Evolutionary conservation across 2,113 vertebrate species (phyloP), one percentile per base, ranked within the genome.

Genomic region (Cacatua alba): DNA sequence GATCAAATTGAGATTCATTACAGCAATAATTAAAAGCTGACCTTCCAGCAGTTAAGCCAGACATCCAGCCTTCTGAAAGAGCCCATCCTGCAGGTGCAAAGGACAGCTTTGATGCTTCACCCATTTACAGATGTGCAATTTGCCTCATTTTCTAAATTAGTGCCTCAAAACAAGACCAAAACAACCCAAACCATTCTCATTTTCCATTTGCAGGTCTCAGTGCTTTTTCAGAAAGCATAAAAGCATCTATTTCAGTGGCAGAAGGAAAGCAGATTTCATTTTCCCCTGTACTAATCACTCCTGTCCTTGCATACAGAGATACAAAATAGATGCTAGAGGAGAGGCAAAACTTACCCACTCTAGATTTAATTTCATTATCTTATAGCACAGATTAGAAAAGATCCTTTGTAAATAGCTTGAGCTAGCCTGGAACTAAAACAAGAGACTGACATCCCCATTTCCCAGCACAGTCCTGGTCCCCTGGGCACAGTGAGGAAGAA

Each of bases 21-120:
- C 64, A 83, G 85, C 25, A 76, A 76, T 71, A 78, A 93, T 69
- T 77, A 88, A 76, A 62, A 86, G 64, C 70, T 91, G 86, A 94
- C 83, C 83, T 93, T 37, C 62, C 21, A 8, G 43, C 83, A 92
- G 46, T 49, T 49, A 51, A 71, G 35, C 3, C 79, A 76, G 62
- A 57, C 37, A 72, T 14, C n/a, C 26, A 39, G 21, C 31, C 51
- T 74, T 82, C 33, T 25, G 11, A 55, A 72, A 76, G 8, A 13
- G 71, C 46, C 64, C 2, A 1, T 75, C 68, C 53, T 74, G 28
- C 35, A 85, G 62, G 44, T 41, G 49, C 31, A 59, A 59, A 35
- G 57, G 57, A 59, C 14, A 59, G 57, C 57, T 59, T 35, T 59
- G 33, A 59, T 59, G 57, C 57, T 63, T 90, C 23, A 19, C 20